Conservation (phyloP, 2,888 invertebrate genomes). For the Pemphredon lugubris region DNA sequence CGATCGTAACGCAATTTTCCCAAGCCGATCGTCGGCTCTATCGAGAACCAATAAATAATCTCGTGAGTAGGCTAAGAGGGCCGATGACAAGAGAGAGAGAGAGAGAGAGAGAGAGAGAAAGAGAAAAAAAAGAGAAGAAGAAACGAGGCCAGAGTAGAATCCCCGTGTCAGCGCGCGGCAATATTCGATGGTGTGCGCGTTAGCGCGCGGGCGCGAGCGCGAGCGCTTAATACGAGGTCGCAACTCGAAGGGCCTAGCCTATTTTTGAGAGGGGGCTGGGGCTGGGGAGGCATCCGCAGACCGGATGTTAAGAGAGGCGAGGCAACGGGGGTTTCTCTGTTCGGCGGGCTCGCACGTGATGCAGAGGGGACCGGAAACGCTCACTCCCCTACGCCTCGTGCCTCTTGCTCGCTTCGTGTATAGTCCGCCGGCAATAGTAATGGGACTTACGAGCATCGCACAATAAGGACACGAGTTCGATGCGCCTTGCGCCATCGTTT, state of each 20-base stretch:
- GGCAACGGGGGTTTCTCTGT: conserved; percentile 74
- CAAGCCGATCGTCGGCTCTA: too few relatives aligned
- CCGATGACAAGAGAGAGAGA: too few relatives aligned
- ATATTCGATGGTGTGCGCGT: background rate
- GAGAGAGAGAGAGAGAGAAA: too few relatives aligned
- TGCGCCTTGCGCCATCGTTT: conserved; percentile 58
- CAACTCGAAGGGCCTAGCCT: conserved; percentile 73
- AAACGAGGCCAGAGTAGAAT: background rate
- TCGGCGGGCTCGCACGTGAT: conserved; percentile 80
- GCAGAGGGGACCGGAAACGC: conserved; percentile 80
- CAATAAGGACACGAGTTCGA: conserved; percentile 67
- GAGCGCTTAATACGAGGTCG: too few relatives aligned
- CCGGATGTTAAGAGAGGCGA: conserved; percentile 64
- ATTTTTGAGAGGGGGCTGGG: conserved; percentile 73
- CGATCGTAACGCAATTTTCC: too few relatives aligned
- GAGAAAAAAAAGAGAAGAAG: background rate
- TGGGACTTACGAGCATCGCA: conserved; percentile 71
- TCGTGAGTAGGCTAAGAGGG: too few relatives aligned
- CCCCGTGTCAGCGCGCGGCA: background rate
- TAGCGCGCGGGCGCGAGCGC: too few relatives aligned
- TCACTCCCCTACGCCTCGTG: conserved; percentile 73
- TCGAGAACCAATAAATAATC: too few relatives aligned
- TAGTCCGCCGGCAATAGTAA: conserved; percentile 68
- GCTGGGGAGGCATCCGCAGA: conserved; percentile 52
- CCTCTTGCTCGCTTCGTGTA: conserved; percentile 64